Evolutionary conservation across 2,888 invertebrate species (phyloP).

Genomic region (Zelleria hepariella): DNA sequence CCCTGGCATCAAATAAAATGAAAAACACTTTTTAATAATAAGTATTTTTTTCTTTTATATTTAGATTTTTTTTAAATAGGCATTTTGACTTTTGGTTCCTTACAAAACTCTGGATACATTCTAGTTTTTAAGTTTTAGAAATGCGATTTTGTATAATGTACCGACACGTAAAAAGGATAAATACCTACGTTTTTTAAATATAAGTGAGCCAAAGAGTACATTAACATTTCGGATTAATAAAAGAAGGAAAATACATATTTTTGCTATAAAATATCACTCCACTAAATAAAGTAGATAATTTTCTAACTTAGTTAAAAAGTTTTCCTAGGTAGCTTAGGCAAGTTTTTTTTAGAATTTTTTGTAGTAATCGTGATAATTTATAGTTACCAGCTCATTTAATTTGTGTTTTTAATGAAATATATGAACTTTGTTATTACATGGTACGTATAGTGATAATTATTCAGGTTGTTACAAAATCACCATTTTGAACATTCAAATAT

Average conservation of each 20-base stretch:
- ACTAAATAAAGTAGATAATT: constrained; percentile 14
- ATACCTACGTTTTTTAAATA: no score
- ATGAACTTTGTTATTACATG: not conserved
- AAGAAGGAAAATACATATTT: constrained; percentile 11
- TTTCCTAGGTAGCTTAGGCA: constrained; percentile 12
- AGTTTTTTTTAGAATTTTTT: constrained; percentile 3
- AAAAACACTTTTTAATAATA: not conserved
- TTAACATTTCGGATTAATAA: constrained; percentile 13
- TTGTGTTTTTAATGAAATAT: constrained; percentile 3
- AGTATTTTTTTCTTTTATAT: not conserved
- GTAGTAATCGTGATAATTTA: constrained; percentile 27
- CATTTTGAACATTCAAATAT: not conserved
- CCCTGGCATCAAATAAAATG: no score
- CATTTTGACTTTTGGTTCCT: not conserved
- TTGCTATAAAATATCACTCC: constrained; percentile 11
- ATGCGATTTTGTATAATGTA: no score
- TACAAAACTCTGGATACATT: not conserved
- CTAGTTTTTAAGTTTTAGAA: no score
- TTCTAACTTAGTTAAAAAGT: constrained; percentile 11
- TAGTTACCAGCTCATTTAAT: constrained; percentile 33
- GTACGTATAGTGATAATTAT: not conserved
- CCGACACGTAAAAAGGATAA: no score
- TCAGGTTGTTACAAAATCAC: not conserved
- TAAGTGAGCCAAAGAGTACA: constrained; percentile 31
- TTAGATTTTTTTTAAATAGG: not conserved